Evolutionary conservation across 1,140 invertebrate genomes (phyloP).

Genomic region (Drosophila ficusphila): DNA sequence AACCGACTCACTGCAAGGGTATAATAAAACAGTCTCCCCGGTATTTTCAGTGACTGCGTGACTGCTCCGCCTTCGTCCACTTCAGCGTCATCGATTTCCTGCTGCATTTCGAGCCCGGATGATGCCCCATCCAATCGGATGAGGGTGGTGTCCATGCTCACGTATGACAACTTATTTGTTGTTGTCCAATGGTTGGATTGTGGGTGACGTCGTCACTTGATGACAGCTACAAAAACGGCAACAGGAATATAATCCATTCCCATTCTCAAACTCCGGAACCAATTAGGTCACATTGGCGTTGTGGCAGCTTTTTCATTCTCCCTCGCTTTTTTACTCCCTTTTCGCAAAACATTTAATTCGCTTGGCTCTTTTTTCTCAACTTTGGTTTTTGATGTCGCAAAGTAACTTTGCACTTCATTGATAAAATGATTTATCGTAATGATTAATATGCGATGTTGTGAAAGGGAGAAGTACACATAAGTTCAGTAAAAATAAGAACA

Average conservation of each 20-base stretch:
- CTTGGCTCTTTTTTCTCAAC: background rate
- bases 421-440: conserved; percentile 81
- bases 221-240: conserved; percentile 37
- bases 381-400: conserved; percentile 31
- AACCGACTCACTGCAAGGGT: background rate
- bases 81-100: conserved; percentile 38
- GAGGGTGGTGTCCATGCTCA: background rate
- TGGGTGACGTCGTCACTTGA: conserved; percentile 69
- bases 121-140: background rate
- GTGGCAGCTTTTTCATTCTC: conserved; percentile 23
- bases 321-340: conserved; percentile 16
- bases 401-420: conserved; percentile 70
- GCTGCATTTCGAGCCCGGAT: conserved; percentile 10
- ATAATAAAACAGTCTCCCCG: background rate
- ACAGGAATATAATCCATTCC: conserved; percentile 20
- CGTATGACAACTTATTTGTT: conserved; percentile 68
- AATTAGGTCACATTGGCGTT: conserved; percentile 73
- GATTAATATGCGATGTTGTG: conserved; percentile 39
- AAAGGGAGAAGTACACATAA: background rate
- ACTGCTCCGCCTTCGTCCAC: conserved; percentile 23
- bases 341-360: conserved; percentile 17
- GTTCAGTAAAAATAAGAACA: background rate
- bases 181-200: conserved; percentile 38
- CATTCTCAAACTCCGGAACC: conserved; percentile 40
- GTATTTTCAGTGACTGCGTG: background rate